Percentiles rank a stretch among this genome's conserved stretches.
Conservation (phyloP, 1,140 invertebrate genomes). For the Drosophila asahinai region DNA sequence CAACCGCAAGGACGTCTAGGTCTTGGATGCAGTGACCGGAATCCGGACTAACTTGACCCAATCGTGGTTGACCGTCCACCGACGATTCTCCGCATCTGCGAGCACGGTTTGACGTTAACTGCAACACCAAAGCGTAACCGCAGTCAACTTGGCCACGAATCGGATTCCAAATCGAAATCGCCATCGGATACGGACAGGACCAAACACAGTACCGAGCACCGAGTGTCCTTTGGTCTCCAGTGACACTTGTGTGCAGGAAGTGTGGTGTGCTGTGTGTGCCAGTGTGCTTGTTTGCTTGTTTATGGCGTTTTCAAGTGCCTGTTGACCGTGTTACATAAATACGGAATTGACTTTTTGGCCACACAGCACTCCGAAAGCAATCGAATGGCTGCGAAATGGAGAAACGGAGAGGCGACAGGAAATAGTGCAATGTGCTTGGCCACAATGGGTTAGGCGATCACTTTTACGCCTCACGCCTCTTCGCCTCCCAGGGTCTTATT, state of each 20-base stretch:
- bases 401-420: conserved; percentile 7
- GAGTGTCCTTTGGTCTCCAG: conserved; percentile 38
- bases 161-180: conserved; percentile 13
- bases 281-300: conserved; percentile 59
- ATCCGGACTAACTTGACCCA: conserved; percentile 74
- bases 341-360: conserved; percentile 76
- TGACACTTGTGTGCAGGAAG: conserved; percentile 54
- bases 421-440: conserved; percentile 12
- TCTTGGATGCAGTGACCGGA: conserved; percentile 38
- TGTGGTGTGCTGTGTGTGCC: conserved; percentile 11
- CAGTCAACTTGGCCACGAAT: conserved; percentile 67
- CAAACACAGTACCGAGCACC: conserved; percentile 9
- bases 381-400: conserved; percentile 53
- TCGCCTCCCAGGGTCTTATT: neutral
- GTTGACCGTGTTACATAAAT: conserved; percentile 79
- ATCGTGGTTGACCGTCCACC: conserved; percentile 56
- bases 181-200: conserved; percentile 17
- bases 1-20: conserved; percentile 11
- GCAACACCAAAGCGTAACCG: conserved; percentile 62
- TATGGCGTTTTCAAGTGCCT: conserved; percentile 71
- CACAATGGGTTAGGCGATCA: conserved; percentile 16
- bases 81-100: conserved; percentile 44
- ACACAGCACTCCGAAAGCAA: conserved; percentile 50
- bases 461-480: neutral
- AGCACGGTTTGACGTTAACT: conserved; percentile 64